Percentiles rank a stretch among this genome's conserved stretches.
Evolutionary conservation across 2,888 invertebrate genomes (phyloP).

Genomic region (Hemicrepidius hirtus): DNA sequence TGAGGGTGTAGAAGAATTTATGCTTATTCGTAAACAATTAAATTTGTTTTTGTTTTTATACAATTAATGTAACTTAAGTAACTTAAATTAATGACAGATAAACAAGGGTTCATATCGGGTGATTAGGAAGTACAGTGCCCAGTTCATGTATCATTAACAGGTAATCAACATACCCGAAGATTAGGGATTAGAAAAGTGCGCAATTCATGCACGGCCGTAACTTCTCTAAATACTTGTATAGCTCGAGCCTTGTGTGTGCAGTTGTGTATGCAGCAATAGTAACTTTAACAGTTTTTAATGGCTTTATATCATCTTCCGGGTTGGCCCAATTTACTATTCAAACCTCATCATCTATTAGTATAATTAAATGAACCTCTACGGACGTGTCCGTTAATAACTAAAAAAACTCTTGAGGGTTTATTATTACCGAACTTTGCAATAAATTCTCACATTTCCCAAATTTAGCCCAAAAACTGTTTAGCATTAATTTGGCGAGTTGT

Average conservation of each 20-base stretch:
- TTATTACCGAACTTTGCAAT: slow-evolving; percentile 9
- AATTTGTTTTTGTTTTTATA: too few species aligned
- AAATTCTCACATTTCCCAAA: slow-evolving; percentile 18
- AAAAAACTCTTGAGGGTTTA: slow-evolving; percentile 12
- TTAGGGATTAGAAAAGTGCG: too few species aligned
- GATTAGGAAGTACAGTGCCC: too few species aligned
- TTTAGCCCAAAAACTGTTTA: slow-evolving; percentile 28
- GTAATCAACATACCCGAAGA: too few species aligned
- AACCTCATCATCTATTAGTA: neutral
- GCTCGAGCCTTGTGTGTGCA: neutral
- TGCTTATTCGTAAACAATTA: too few species aligned
- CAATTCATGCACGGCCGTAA: too few species aligned
- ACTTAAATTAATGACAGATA: too few species aligned
- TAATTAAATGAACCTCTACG: neutral
- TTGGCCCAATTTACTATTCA: slow-evolving; percentile 17
- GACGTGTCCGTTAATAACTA: slow-evolving; percentile 4
- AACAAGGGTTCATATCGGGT: too few species aligned
- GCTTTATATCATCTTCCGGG: slow-evolving; percentile 47
- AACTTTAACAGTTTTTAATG: slow-evolving; percentile 58
- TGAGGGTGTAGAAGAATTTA: too few species aligned
- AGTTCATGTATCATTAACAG: too few species aligned
- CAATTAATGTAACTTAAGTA: too few species aligned
- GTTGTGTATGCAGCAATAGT: slow-evolving; percentile 66
- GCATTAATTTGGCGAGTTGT: slow-evolving; percentile 13
- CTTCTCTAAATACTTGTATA: slow-evolving; percentile 11